phyloP scores from a whole-genome alignment of 2,797 vertebrate species.

The Acomys russatus region DNA sequence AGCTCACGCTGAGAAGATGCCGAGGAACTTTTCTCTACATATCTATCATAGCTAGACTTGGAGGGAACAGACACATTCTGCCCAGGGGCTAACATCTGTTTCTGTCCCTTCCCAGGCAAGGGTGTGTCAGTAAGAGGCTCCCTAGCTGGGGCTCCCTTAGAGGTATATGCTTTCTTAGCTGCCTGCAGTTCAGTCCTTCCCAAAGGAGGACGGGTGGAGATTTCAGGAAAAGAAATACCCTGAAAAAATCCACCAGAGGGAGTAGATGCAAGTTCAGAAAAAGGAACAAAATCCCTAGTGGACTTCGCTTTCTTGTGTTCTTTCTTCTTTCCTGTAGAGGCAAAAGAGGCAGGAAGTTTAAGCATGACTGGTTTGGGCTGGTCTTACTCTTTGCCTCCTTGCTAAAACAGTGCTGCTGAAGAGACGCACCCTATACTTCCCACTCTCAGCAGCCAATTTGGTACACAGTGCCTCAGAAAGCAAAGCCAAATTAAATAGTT shows the following conservation, averaged over 20 bases:
- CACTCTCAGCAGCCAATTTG: constrained; percentile 52
- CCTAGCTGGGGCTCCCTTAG: constrained; percentile 80
- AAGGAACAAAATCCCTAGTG: constrained; percentile 86
- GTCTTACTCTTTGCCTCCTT: constrained; percentile 83
- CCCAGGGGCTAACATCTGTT: constrained; percentile 72
- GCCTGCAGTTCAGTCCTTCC: constrained; percentile 85
- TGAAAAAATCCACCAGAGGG: constrained; percentile 87
- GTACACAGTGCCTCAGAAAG: constrained; percentile 54
- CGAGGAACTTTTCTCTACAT: constrained; percentile 78
- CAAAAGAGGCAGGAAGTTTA: constrained; percentile 87
- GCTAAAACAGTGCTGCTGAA: constrained; percentile 84
- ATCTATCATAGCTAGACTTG: constrained; percentile 73
- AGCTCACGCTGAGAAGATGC: constrained; percentile 79
- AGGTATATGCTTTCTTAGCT: constrained; percentile 80
- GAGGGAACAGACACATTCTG: constrained; percentile 64
- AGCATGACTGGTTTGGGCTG: constrained; percentile 78
- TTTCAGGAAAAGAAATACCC: constrained; percentile 86
- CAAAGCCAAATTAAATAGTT: constrained; percentile 67
- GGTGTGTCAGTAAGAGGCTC: constrained; percentile 71
- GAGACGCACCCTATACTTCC: constrained; percentile 69
- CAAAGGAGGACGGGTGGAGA: constrained; percentile 83
- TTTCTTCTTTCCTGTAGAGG: constrained; percentile 87
- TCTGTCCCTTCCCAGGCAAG: constrained; percentile 71
- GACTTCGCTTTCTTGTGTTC: constrained; percentile 86
- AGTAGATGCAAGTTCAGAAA: constrained; percentile 86